A percentile compares a stretch with the other conserved stretches of the same genome.
Evolutionary conservation across 2,113 vertebrate species (phyloP).

Genomic region (Spizaetus ornatus): DNA sequence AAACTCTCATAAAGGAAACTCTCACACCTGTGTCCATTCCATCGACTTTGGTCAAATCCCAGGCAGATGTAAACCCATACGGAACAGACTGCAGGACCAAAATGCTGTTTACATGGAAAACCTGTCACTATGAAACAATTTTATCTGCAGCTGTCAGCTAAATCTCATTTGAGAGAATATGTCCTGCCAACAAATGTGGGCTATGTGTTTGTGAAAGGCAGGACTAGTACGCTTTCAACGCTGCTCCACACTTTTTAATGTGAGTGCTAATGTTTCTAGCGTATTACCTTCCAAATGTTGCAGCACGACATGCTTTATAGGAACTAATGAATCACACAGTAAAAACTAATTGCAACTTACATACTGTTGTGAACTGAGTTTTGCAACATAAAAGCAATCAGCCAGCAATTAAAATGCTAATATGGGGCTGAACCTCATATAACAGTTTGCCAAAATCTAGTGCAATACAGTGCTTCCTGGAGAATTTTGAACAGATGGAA

Average conservation of each 20-base stretch:
- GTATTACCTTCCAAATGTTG: constrained; percentile 60
- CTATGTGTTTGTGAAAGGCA: not conserved
- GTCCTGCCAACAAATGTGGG: not conserved
- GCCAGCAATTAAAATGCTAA: constrained; percentile 77
- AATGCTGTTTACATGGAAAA: not conserved
- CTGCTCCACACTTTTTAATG: not conserved
- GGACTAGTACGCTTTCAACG: not conserved
- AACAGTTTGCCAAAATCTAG: constrained; percentile 36
- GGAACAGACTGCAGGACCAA: not conserved
- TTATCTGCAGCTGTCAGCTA: not conserved
- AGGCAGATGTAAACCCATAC: not conserved
- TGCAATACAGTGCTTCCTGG: not conserved
- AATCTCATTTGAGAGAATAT: not conserved
- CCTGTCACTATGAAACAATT: not conserved
- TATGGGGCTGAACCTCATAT: constrained; percentile 21
- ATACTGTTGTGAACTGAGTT: constrained; percentile 41
- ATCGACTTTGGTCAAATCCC: not conserved
- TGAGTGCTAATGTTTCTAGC: not conserved
- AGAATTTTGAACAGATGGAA: constrained; percentile 36
- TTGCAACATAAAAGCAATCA: constrained; percentile 68
- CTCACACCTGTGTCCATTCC: not conserved
- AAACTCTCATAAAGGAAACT: not conserved
- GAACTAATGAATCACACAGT: constrained; percentile 64
- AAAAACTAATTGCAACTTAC: constrained; percentile 72
- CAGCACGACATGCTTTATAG: constrained; percentile 50